Evolutionary conservation across 2,888 invertebrate genomes (phyloP).

Genomic region (Stenurella melanura): DNA sequence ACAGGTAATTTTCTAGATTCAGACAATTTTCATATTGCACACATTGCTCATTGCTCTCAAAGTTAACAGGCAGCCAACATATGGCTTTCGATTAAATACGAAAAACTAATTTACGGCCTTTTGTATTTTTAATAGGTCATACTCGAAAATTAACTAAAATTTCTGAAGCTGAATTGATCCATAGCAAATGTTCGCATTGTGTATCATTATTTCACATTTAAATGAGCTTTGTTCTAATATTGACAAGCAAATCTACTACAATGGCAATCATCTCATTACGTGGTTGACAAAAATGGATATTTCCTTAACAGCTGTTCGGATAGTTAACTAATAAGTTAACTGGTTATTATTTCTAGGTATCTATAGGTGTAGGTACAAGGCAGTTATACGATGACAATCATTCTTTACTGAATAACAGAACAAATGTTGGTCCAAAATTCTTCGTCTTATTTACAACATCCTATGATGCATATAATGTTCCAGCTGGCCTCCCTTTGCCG

Average conservation of each 20-base stretch:
- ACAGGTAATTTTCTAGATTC: slow-evolving; percentile 40
- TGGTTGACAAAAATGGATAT: too few relatives aligned
- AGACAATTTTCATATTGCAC: slow-evolving; percentile 39
- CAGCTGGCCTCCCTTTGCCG: too few relatives aligned
- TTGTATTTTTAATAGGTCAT: slow-evolving; percentile 28
- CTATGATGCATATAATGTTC: too few relatives aligned
- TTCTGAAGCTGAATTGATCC: slow-evolving; percentile 7
- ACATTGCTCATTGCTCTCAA: slow-evolving; percentile 35
- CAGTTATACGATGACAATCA: too few relatives aligned
- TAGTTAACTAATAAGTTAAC: too few relatives aligned
- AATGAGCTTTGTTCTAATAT: background rate
- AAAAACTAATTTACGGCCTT: slow-evolving; percentile 34
- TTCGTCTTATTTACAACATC: too few relatives aligned
- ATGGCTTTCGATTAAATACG: slow-evolving; percentile 8
- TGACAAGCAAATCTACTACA: background rate
- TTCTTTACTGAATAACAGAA: too few relatives aligned
- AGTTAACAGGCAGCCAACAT: slow-evolving; percentile 16
- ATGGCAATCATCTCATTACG: background rate
- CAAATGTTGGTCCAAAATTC: too few relatives aligned
- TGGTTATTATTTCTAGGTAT: too few relatives aligned
- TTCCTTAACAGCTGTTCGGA: too few relatives aligned
- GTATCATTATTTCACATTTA: background rate
- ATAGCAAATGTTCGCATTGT: background rate
- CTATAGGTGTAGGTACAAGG: too few relatives aligned
- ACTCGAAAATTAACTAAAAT: slow-evolving; percentile 10